Evolutionary conservation across 2,797 vertebrate genomes (phyloP), one percentile per base, ranked within the genome.

Genomic region (Hafferia zeledoni): DNA sequence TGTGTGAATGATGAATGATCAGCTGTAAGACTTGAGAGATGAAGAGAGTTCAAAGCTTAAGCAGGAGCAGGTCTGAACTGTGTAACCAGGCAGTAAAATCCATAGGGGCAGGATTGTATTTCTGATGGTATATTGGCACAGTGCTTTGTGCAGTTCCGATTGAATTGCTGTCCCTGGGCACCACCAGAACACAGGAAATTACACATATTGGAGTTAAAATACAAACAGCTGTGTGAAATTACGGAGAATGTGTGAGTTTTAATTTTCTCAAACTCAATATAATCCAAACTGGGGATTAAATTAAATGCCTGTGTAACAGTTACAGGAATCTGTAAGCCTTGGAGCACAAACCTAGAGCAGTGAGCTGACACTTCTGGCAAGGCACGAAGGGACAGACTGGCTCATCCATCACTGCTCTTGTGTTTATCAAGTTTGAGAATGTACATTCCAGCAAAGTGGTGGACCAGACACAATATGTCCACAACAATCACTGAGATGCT

Each of bases 231-330:
- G 0, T 60, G 41, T 83, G 84, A 90, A 92, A 83, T 52, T 75
- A 50, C 55, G 37, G 52, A 49, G n/a, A 14, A 57, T 85, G 44
- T 79, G 44, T 77, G 71, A 71, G 74, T 87, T 75, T 89, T 77
- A 83, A 59, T 94, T 89, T 79, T 91, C 89, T 76, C 79, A 89
- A 85, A 64, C 43, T 41, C n/a, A 87, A 77, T 89, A 70, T 49
- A 91, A 71, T 79, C 52, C 56, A 77, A 82, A 47, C 33, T 37
- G 56, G 47, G 83, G 24, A 79, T 92, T 96, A 91, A 70, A 41
- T 74, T 64, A 80, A 91, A 33, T 47, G 28, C 30, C 23, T 3
- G 28, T 37, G 47, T 46, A 67, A 49, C 31, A 65, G 64, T 53
- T 69, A 28, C 0, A 27, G 49, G 22, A 61, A 49, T 69, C 72